These are phyloP conservation scores for Cynopterus brachyotis DNA, from an alignment of 2,113 vertebrate genomes.

Conservation along the genomic window DNA sequence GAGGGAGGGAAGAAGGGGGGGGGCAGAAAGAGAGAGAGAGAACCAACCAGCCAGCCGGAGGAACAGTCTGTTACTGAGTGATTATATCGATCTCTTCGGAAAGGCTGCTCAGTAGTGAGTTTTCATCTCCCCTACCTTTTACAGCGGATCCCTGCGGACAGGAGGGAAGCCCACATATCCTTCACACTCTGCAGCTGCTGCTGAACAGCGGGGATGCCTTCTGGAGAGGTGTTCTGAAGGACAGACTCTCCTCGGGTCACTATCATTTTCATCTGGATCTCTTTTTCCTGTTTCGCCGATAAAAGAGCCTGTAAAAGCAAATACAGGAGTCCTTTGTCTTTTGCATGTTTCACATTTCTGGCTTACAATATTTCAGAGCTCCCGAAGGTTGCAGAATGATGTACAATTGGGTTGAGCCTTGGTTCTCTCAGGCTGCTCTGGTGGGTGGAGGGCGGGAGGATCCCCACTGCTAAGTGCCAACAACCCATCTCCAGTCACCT, in stretches of 20 bases:
- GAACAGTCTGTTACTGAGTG: background rate
- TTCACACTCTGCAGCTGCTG: conserved; percentile 93
- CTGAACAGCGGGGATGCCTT: conserved; percentile 91
- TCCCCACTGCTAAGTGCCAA: background rate
- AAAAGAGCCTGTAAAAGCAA: conserved; percentile 87
- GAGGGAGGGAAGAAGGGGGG: fast-evolving
- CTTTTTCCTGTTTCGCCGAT: conserved; percentile 93
- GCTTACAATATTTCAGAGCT: background rate
- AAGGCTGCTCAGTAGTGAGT: fast-evolving
- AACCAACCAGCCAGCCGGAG: background rate
- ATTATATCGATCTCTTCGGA: fast-evolving
- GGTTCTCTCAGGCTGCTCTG: background rate
- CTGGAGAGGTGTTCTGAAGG: conserved; percentile 93
- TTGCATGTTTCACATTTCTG: background rate
- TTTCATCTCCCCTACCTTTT: conserved; percentile 89
- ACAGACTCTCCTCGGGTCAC: conserved; percentile 94
- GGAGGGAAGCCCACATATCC: conserved; percentile 92
- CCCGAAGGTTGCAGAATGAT: background rate
- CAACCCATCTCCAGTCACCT: background rate
- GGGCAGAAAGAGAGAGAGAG: too few species aligned
- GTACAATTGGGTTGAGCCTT: fast-evolving
- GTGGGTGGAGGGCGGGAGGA: background rate
- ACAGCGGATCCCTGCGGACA: conserved; percentile 93
- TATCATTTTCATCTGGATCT: conserved; percentile 96
- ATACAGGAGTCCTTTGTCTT: fast-evolving